Evolutionary conservation across 1,140 invertebrate species (phyloP).

Genomic region (Spodoptera litura): DNA sequence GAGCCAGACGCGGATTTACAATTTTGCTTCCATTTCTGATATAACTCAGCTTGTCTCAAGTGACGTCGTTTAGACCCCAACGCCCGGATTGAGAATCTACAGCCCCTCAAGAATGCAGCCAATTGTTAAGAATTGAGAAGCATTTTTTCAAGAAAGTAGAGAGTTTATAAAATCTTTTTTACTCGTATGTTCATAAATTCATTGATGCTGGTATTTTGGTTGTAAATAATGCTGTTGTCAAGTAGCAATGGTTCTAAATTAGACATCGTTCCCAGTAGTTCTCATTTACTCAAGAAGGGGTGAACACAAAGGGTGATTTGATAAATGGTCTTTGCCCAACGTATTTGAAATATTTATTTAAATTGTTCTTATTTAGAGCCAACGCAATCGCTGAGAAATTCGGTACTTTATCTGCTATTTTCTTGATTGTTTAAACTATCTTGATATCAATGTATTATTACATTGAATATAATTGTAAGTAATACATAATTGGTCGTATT

Average conservation of each 20-base stretch:
- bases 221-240: constrained; percentile 4
- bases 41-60: constrained; percentile 72
- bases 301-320: constrained; percentile 20
- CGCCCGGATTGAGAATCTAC: constrained; percentile 60
- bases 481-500: background rate
- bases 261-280: constrained; percentile 24
- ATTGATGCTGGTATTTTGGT: constrained; percentile 1
- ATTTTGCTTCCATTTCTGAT: constrained; percentile 57
- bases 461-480: background rate
- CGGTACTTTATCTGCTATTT: background rate
- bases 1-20: constrained; percentile 58
- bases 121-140: constrained; percentile 56
- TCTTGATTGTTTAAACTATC: background rate
- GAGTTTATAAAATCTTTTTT: constrained; percentile 19
- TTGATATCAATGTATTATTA: background rate
- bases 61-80: constrained; percentile 71
- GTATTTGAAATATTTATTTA: constrained; percentile 10
- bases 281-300: constrained; percentile 22
- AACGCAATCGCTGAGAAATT: background rate
- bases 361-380: constrained; percentile 17
- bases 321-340: constrained; percentile 7
- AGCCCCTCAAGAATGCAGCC: constrained; percentile 57
- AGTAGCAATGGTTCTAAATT: constrained; percentile 34
- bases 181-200: constrained; percentile 24
- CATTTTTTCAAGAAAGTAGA: constrained; percentile 35